Evolutionary conservation across 2,888 invertebrate species (phyloP), one percentile per base, ranked within the genome.

Genomic region (Polyommatus iphigenia): DNA sequence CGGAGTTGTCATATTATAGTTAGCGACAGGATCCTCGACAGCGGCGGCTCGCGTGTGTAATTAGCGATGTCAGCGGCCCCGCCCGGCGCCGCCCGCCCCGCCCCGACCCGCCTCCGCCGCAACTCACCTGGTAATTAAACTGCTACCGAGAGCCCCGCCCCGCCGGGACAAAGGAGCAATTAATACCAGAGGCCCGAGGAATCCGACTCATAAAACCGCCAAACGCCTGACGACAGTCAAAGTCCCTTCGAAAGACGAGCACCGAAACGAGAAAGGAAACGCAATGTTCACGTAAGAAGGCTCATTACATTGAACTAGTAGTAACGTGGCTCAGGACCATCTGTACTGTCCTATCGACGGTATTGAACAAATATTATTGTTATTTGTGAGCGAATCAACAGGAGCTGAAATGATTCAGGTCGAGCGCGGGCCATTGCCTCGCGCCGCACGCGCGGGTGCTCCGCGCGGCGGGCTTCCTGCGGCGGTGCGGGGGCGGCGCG

Each of bases 381-480:
- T 59, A 59, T n/a, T 59, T 8, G 59, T 20, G 2, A 57, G n/a
- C n/a, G 18, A 57, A 18, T 57, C n/a, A 4, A 62, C 24, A 10
- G 3, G 13, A 24, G 62, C 62, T 24, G 62, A 24, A 59, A 59
- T 24, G 1, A 15, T 13, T 32, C 20, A 76, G 80, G 78, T 77
- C 78, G 2, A 72, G 75, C 13, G 78, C 78, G 24, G 75, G 79
- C 62, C 57, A 29, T 24, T 79, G 79, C 71, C 79, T 81, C n/a
- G 76, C 79, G 29, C 71, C 77, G 20, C 81, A 82, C 73, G 73
- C 54, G 32, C 54, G 71, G 13, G 59, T 81, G 71, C 76, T 82
- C 32, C 78, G 77, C 29, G 29, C 78, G 59, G 81, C 76, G 62
- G 80, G 80, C 7, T 82, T 78, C 79, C 78, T 81, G 78, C 80